A percentile compares a stretch with the other conserved stretches of the same genome.
Conservation (phyloP, 1,140 invertebrate species). For the Geopemphigus sp. region DNA sequence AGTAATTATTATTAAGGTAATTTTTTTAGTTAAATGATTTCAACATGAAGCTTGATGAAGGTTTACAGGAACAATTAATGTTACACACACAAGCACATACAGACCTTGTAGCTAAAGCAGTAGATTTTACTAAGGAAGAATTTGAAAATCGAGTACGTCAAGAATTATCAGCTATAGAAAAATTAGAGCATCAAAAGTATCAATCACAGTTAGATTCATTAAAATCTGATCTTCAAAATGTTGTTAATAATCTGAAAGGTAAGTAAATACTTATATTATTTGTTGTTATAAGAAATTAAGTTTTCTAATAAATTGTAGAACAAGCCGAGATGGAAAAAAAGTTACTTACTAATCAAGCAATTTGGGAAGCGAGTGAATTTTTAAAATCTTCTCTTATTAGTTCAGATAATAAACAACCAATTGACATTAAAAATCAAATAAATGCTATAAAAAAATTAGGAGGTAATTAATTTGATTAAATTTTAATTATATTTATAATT, state of each 20-base stretch:
- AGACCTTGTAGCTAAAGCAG: constrained; percentile 21
- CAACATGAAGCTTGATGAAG: constrained; percentile 17
- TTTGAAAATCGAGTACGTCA: constrained; percentile 32
- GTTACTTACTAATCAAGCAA: not conserved
- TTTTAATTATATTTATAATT: not conserved
- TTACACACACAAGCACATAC: constrained; percentile 13
- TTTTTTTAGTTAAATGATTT: constrained; percentile 27
- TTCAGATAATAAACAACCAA: constrained; percentile 26
- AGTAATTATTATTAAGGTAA: not conserved
- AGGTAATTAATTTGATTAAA: not conserved
- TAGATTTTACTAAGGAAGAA: constrained; percentile 32
- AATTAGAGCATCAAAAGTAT: constrained; percentile 26
- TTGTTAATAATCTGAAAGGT: constrained; percentile 30
- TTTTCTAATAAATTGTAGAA: not conserved
- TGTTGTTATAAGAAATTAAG: not conserved
- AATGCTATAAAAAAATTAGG: constrained; percentile 39
- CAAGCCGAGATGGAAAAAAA: constrained; percentile 23
- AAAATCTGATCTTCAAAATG: constrained; percentile 24
- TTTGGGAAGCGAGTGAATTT: constrained; percentile 20
- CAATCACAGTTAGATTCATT: constrained; percentile 18
- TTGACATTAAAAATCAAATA: constrained; percentile 20
- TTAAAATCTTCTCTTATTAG: not conserved
- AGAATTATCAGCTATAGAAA: constrained; percentile 24
- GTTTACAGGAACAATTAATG: constrained; percentile 20
- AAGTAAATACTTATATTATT: not conserved